Evolutionary conservation across 2,797 vertebrate species (phyloP).

Genomic region (Xiphophorus birchmanni): DNA sequence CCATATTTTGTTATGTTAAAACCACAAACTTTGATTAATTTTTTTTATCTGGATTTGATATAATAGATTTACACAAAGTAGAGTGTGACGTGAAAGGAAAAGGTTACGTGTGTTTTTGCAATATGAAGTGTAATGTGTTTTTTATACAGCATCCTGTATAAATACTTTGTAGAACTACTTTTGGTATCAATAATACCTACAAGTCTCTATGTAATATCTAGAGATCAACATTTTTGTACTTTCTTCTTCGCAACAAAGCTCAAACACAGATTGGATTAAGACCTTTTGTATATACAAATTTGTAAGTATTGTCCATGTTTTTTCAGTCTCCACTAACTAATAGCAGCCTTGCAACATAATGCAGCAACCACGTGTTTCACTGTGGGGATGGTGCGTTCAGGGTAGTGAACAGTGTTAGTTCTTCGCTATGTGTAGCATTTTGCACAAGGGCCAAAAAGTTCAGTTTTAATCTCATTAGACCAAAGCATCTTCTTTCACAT

Average conservation of each 20-base stretch:
- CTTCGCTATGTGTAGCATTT: neutral
- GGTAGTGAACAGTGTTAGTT: neutral
- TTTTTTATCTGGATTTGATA: neutral
- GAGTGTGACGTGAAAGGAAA: neutral
- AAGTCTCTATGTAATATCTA: neutral
- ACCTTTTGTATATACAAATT: neutral
- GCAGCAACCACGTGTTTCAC: neutral
- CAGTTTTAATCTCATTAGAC: neutral
- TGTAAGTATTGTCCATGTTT: neutral
- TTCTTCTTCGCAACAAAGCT: neutral
- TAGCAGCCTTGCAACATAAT: neutral
- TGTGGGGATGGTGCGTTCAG: neutral
- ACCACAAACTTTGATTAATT: neutral
- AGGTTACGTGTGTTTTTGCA: neutral
- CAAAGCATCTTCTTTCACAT: neutral
- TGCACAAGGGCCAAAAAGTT: neutral
- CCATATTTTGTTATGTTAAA: neutral
- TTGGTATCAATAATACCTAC: neutral
- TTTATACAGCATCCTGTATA: neutral
- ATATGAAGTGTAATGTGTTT: neutral
- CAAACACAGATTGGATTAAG: neutral
- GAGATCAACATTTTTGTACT: neutral
- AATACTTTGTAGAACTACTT: neutral
- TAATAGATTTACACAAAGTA: neutral
- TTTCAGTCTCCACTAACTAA: neutral